Evolutionary conservation across 2,113 vertebrate genomes (phyloP), one percentile per base, ranked within the genome.

Genomic region (Paraplagusia blochii): DNA sequence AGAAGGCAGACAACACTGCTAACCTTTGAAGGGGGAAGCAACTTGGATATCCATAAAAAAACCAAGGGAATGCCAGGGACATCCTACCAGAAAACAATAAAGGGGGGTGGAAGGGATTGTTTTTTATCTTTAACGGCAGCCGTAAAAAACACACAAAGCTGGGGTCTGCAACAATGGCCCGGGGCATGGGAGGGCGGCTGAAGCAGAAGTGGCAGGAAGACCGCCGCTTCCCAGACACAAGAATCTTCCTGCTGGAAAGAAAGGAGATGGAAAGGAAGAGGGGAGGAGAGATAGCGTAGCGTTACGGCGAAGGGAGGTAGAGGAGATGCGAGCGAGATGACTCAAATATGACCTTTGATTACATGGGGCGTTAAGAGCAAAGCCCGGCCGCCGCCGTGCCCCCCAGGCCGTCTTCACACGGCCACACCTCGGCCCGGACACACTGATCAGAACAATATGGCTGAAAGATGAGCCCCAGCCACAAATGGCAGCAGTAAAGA

Each of bases 61-160:
- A 85, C 61, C 74, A 77, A 77, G 77, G 82, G 78, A 89, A 86
- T 78, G 85, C 84, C 82, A 79, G 87, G 76, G 85, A 87, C 84
- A 82, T 89, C 84, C 87, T 85, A 82, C 82, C 81, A 82, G 82
- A 85, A 85, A 84, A 90, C 87, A 90, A 90, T 91, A 88, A 90
- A 88, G 77, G 64, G 64, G 76, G 81, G 72, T 79, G 80, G 83
- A 85, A 81, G 73, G 76, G 74, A 74, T 70, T 80, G 82, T 81
- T 84, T 87, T 89, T 90, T 88, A 89, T 90, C 88, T 90, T 86
- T 87, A 88, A 89, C 84, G 85, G 86, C 86, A 87, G 85, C 87
- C 81, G 76, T 89, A 90, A 89, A 88, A 88, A 72, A 88, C 77
- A 88, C 85, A 88, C 83, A 83, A 80, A 86, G 76, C 78, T 84